Percentiles rank a stretch among this genome's conserved stretches.
Evolutionary conservation across 1,140 invertebrate genomes (phyloP).

Genomic region (Zaprionus lachaisei): DNA sequence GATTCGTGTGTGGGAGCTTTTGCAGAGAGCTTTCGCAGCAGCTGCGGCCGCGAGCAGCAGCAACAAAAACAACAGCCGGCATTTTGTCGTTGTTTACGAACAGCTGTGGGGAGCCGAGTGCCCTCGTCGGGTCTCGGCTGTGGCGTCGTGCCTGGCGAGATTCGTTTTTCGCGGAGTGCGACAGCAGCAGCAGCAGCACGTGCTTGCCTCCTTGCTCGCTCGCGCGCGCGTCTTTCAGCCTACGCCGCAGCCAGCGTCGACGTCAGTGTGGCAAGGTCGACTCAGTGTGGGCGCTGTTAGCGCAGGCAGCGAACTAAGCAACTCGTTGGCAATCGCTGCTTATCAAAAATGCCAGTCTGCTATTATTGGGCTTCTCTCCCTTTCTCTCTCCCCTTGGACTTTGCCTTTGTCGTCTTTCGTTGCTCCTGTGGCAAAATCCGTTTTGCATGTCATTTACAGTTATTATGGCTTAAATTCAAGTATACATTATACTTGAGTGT

Average conservation of each 20-base stretch:
- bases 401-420: background rate
- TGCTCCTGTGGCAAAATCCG: constrained; percentile 14
- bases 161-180: background rate
- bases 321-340: background rate
- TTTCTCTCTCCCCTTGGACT: background rate
- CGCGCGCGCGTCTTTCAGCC: background rate
- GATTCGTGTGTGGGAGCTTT: background rate
- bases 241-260: constrained; percentile 7
- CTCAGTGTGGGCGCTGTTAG: constrained; percentile 16
- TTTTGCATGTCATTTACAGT: constrained; percentile 37
- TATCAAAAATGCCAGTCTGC: constrained; percentile 49
- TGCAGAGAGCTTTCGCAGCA: constrained; percentile 32
- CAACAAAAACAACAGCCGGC: constrained; percentile 57
- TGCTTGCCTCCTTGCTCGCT: background rate
- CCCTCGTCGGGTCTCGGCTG: constrained; percentile 46
- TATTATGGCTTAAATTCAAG: constrained; percentile 16
- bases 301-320: background rate
- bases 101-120: constrained; percentile 41
- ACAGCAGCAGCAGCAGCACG: background rate
- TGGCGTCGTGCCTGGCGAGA: background rate
- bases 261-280: constrained; percentile 37
- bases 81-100: constrained; percentile 58
- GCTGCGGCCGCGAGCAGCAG: constrained; percentile 30
- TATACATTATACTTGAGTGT: constrained; percentile 1
- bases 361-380: constrained; percentile 49